A percentile compares a stretch with the other conserved stretches of the same genome.
Conservation (phyloP, 2,113 vertebrate species). For the Hepsetus odoe region DNA sequence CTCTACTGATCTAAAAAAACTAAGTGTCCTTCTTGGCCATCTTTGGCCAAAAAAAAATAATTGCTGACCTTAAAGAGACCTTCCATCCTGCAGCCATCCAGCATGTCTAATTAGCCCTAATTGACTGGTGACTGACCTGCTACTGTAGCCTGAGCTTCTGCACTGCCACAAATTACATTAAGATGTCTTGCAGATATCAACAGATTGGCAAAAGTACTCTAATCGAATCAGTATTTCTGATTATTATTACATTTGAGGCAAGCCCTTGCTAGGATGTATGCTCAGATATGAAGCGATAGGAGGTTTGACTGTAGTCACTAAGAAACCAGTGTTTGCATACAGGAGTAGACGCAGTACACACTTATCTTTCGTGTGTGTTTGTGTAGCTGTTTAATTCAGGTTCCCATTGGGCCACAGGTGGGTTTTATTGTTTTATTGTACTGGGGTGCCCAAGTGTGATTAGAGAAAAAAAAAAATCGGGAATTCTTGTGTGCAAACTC, state of each 20-base stretch:
- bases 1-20: no score
- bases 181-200: slow-evolving; percentile 13
- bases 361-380: slow-evolving; percentile 49
- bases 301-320: background rate
- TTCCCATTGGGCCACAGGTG: background rate
- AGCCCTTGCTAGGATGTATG: background rate
- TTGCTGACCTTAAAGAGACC: background rate
- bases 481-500: background rate
- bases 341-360: slow-evolving; percentile 35
- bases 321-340: slow-evolving; percentile 54
- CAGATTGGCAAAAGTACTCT: background rate
- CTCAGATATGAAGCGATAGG: background rate
- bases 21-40: no score
- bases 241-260: background rate
- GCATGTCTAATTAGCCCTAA: background rate
- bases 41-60: no score
- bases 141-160: slow-evolving; percentile 10
- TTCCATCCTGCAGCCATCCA: background rate
- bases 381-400: slow-evolving; percentile 20
- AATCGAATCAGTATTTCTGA: background rate
- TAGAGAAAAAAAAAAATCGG: background rate
- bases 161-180: background rate
- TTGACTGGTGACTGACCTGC: background rate
- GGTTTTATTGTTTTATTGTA: slow-evolving; percentile 34
- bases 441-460: background rate